A percentile compares a stretch with the other conserved stretches of the same genome.
Evolutionary conservation across 30 jellyfish, hydroid and myxozoan species (phyloP).

Genomic region (Aurelia aurita): DNA sequence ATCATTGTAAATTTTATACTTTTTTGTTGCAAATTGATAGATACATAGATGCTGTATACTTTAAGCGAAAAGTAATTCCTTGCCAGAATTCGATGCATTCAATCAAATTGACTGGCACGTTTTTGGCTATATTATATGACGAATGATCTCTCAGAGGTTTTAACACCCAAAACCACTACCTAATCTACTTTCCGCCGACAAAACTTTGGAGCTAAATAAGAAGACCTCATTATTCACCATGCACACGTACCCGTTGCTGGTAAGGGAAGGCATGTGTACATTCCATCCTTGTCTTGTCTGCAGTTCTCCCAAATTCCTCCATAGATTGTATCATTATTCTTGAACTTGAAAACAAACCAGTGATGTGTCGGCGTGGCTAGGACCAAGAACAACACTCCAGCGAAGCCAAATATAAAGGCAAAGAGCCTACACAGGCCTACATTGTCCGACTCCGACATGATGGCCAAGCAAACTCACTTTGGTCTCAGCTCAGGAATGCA

Average conservation of each 20-base stretch:
- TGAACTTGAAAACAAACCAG: slow-evolving; percentile 47
- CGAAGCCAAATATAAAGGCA: slow-evolving; percentile 78
- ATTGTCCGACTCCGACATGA: slow-evolving; percentile 79
- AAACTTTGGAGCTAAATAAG: too few relatives aligned
- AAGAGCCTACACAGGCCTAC: slow-evolving; percentile 69
- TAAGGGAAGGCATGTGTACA: slow-evolving; percentile 47
- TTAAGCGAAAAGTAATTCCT: too few relatives aligned
- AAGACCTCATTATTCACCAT: too few relatives aligned
- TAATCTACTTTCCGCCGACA: too few relatives aligned
- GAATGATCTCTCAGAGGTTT: too few relatives aligned
- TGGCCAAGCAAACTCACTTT: background rate
- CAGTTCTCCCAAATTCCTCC: slow-evolving; percentile 92
- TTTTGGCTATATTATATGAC: too few relatives aligned
- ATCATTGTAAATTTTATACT: too few relatives aligned
- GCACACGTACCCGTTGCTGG: slow-evolving; percentile 60
- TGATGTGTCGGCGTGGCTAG: slow-evolving; percentile 91
- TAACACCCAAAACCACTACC: too few relatives aligned
- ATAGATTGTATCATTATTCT: slow-evolving; percentile 45
- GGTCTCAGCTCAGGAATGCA: background rate
- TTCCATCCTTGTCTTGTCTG: slow-evolving; percentile 65
- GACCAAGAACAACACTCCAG: slow-evolving; percentile 66
- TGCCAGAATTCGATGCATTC: too few relatives aligned
- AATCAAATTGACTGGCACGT: too few relatives aligned
- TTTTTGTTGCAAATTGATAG: too few relatives aligned
- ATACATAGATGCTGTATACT: too few relatives aligned